Evolutionary conservation across 1,140 invertebrate genomes (phyloP).

Genomic region (Acromyrmex echinatior): DNA sequence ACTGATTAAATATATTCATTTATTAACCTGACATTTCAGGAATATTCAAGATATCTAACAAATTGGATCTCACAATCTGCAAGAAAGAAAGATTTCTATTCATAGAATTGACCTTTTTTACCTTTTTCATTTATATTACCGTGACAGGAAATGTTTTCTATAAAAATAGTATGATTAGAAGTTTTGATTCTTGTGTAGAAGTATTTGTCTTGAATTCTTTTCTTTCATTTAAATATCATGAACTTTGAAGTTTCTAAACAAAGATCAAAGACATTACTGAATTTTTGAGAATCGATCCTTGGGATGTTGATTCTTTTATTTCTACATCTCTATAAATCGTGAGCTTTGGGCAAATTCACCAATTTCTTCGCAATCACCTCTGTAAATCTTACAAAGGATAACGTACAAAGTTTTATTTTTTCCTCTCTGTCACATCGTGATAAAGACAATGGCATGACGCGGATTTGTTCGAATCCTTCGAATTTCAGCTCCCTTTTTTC

Average conservation of each 20-base stretch:
- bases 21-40: neutral
- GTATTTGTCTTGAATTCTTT: neutral
- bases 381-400: constrained; percentile 28
- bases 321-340: constrained; percentile 20
- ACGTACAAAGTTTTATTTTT: constrained; percentile 28
- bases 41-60: neutral
- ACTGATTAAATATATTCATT: neutral
- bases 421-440: neutral
- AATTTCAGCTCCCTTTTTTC: constrained; percentile 8
- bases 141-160: neutral
- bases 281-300: constrained; percentile 22
- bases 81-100: neutral
- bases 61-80: neutral
- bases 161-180: neutral
- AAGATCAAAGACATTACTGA: neutral
- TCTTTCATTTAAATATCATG: neutral
- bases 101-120: neutral
- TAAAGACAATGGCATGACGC: constrained; percentile 4
- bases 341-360: constrained; percentile 5
- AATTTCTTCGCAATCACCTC: constrained; percentile 23
- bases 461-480: constrained; percentile 21
- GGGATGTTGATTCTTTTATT: constrained; percentile 11
- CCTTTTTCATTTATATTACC: neutral
- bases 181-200: neutral
- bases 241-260: constrained; percentile 4